Evolutionary conservation across 1,140 invertebrate genomes (phyloP).

Genomic region (Heterodera schachtii): DNA sequence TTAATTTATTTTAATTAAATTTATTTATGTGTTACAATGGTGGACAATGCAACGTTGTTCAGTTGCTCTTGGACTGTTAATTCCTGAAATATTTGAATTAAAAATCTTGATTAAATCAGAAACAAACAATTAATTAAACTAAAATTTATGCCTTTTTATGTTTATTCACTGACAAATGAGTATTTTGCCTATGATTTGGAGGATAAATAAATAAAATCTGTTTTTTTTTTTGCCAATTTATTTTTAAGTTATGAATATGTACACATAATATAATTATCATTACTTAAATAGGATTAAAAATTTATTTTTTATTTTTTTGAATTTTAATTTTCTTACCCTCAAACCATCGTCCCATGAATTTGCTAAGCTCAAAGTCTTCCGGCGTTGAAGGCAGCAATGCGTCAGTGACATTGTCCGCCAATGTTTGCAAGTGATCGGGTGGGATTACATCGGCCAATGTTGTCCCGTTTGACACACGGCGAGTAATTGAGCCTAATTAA

Average conservation of each 20-base stretch:
- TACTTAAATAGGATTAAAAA: no score
- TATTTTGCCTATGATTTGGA: not conserved
- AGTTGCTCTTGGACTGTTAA: conserved; percentile 64
- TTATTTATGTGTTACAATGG: conserved; percentile 54
- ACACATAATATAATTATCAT: no score
- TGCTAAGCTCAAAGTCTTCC: conserved; percentile 62
- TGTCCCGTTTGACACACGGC: conserved; percentile 64
- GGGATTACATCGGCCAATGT: conserved; percentile 64
- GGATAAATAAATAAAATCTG: no score
- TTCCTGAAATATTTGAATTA: conserved; percentile 42
- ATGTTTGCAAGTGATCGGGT: conserved; percentile 65
- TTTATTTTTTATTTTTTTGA: no score
- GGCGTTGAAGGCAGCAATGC: conserved; percentile 59
- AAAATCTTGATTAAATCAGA: not conserved
- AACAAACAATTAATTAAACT: no score
- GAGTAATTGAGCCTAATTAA: conserved; percentile 57
- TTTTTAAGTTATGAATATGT: no score
- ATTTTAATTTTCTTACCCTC: conserved; percentile 15
- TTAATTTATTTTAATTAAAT: not conserved
- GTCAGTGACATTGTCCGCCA: conserved; percentile 47
- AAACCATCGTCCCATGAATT: conserved; percentile 66
- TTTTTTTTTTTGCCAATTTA: no score
- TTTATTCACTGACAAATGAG: not conserved
- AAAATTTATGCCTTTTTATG: no score
- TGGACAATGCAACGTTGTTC: conserved; percentile 65